These are phyloP conservation scores for Salvelinus sp. DNA, from an alignment of 2,113 vertebrate species.

Conservation along the genomic window DNA sequence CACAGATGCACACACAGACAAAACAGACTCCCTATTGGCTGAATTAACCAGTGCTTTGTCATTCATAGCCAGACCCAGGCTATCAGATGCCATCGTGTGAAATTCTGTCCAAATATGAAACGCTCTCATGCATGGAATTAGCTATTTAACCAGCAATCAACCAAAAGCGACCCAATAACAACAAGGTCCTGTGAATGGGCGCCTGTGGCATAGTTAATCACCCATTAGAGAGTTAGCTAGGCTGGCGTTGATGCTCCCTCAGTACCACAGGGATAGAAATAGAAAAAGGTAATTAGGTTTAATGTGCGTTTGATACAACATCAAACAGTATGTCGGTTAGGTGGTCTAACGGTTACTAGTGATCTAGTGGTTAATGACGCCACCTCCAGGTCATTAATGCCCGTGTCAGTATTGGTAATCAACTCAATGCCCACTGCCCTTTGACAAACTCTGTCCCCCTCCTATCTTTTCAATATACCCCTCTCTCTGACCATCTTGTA, in stretches of 20 bases:
- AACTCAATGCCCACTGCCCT: too few relatives aligned
- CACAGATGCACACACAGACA: constrained; percentile 11
- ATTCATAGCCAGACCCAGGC: constrained; percentile 65
- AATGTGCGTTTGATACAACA: too few relatives aligned
- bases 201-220: constrained; percentile 63
- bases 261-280: too few relatives aligned
- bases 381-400: too few relatives aligned
- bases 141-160: constrained; percentile 61
- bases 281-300: too few relatives aligned
- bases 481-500: too few relatives aligned
- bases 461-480: too few relatives aligned
- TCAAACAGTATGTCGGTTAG: too few relatives aligned
- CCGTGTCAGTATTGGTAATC: too few relatives aligned
- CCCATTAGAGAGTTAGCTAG: constrained; percentile 64
- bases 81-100: constrained; percentile 46
- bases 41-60: constrained; percentile 61
- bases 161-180: constrained; percentile 54
- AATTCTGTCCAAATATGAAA: constrained; percentile 18
- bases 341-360: too few relatives aligned
- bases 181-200: constrained; percentile 12
- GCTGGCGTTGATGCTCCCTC: not conserved
- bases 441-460: too few relatives aligned
- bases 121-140: constrained; percentile 69
- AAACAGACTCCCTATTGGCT: constrained; percentile 28
- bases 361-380: too few relatives aligned